Evolutionary conservation across 1,140 invertebrate species (phyloP).

Genomic region (Cephus cinctus): DNA sequence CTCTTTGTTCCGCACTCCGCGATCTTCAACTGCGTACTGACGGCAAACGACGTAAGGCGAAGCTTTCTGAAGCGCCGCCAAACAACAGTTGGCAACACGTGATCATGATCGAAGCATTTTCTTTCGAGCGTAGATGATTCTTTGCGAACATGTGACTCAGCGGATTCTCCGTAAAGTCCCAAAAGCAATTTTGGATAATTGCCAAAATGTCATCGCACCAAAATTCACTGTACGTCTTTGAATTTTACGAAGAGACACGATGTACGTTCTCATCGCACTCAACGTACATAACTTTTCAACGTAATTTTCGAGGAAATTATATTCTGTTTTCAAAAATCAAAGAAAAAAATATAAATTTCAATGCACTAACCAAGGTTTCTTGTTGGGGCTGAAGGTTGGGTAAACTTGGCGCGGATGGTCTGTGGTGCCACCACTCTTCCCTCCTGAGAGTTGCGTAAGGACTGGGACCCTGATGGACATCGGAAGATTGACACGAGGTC

Average conservation of each 20-base stretch:
- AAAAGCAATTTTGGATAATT: too few species aligned
- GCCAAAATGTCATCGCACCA: too few species aligned
- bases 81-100: slow-evolving; percentile 19
- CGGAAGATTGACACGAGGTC: not conserved
- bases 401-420: slow-evolving; percentile 23
- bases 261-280: too few species aligned
- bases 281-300: too few species aligned
- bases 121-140: slow-evolving; percentile 17
- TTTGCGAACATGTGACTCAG: slow-evolving; percentile 38
- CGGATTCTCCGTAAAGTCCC: slow-evolving; percentile 32
- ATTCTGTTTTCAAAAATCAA: too few species aligned
- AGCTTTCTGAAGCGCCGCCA: not conserved
- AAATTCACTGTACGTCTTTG: too few species aligned
- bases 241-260: too few species aligned
- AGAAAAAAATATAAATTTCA: too few species aligned
- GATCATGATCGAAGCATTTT: slow-evolving; percentile 28
- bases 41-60: not conserved
- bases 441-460: slow-evolving; percentile 19
- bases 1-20: slow-evolving; percentile 8
- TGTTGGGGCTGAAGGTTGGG: slow-evolving; percentile 22
- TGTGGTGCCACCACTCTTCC: slow-evolving; percentile 29
- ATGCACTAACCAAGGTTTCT: slow-evolving; percentile 27
- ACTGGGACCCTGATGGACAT: slow-evolving; percentile 17
- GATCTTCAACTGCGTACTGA: slow-evolving; percentile 17
- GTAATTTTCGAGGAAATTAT: too few species aligned